phyloP scores from a whole-genome alignment of 2,113 vertebrate genomes.

The Xerus inauris region DNA sequence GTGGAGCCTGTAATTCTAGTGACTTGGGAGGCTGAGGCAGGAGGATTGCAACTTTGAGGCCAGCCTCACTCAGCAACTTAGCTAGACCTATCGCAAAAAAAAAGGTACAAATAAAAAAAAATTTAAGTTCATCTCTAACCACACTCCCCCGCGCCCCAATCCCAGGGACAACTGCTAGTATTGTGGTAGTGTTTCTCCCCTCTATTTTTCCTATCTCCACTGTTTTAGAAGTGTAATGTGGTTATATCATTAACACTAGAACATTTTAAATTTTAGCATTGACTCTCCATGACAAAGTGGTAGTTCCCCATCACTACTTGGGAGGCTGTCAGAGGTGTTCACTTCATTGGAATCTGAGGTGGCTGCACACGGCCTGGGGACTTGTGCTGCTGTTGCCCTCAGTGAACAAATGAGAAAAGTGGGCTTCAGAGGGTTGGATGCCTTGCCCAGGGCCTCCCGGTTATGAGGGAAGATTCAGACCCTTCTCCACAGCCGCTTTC shows the following conservation, averaged over 20 bases:
- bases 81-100: too few relatives aligned
- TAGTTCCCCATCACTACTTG: not conserved
- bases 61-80: too few relatives aligned
- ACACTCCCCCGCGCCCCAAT: too few relatives aligned
- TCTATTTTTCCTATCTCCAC: not conserved
- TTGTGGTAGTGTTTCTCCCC: not conserved
- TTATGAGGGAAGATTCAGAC: not conserved
- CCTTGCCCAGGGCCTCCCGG: not conserved
- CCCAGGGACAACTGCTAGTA: not conserved
- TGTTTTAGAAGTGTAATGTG: not conserved
- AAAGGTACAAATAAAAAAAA: slow-evolving; percentile 21
- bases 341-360: not conserved
- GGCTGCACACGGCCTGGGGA: too few relatives aligned
- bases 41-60: too few relatives aligned
- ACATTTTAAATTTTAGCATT: not conserved
- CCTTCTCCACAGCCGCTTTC: not conserved
- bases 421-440: not conserved
- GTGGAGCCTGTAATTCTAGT: too few relatives aligned
- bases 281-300: not conserved
- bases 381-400: not conserved
- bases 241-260: not conserved
- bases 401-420: not conserved
- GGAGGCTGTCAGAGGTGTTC: not conserved
- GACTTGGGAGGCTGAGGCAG: too few relatives aligned
- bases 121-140: not conserved